A percentile compares a stretch with the other conserved stretches of the same genome.
Conservation (phyloP, 2,797 vertebrate species). For the Hozukius guyotensis region DNA sequence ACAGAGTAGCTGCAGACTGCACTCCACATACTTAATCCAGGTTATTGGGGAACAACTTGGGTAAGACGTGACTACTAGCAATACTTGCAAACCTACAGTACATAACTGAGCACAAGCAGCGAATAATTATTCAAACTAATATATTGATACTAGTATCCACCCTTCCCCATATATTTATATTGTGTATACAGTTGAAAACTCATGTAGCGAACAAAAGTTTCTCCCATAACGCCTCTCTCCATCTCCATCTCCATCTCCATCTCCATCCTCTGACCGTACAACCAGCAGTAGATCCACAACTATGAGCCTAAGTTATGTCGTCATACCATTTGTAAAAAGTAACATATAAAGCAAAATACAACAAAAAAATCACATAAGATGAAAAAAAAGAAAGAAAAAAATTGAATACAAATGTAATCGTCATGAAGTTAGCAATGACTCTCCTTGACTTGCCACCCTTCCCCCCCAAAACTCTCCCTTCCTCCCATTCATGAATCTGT, state of each 20-base stretch:
- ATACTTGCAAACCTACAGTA: slow-evolving; percentile 67
- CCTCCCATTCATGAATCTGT: slow-evolving; percentile 76
- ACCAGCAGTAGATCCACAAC: slow-evolving; percentile 87
- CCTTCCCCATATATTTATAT: slow-evolving; percentile 64
- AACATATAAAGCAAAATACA: slow-evolving; percentile 68
- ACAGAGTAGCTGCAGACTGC: slow-evolving; percentile 60
- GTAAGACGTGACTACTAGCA: slow-evolving; percentile 67
- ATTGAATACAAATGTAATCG: slow-evolving; percentile 55
- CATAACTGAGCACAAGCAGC: slow-evolving; percentile 78
- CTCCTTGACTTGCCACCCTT: slow-evolving; percentile 76
- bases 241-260: slow-evolving; percentile 77
- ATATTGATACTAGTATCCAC: slow-evolving; percentile 46
- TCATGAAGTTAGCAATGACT: slow-evolving; percentile 68
- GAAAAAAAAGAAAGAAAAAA: slow-evolving; percentile 50
- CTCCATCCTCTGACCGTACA: slow-evolving; percentile 77
- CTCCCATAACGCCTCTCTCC: slow-evolving; percentile 77
- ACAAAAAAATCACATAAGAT: slow-evolving; percentile 64
- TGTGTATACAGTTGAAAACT: slow-evolving; percentile 63
- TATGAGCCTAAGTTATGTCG: slow-evolving; percentile 83
- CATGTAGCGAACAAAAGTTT: slow-evolving; percentile 68
- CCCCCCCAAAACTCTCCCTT: slow-evolving; percentile 32
- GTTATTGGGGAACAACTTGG: slow-evolving; percentile 67
- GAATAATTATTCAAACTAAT: slow-evolving; percentile 51
- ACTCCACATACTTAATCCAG: slow-evolving; percentile 44
- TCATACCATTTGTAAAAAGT: slow-evolving; percentile 82